Conservation (phyloP, 2,797 vertebrate species). For the Staurois parvus region DNA sequence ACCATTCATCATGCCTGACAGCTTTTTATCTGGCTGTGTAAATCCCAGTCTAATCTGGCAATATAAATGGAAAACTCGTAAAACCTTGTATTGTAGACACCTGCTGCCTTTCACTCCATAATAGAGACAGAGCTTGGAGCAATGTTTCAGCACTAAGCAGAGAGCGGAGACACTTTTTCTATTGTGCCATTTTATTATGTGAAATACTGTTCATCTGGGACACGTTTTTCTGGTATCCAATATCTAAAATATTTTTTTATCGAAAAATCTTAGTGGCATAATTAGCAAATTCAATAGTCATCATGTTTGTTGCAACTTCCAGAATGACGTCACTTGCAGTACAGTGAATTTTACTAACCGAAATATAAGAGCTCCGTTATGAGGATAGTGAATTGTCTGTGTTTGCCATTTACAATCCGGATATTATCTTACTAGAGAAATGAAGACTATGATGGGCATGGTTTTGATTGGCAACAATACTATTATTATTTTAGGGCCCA, state of each 20-base stretch:
- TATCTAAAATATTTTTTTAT: neutral
- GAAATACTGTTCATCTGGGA: slow-evolving; percentile 23
- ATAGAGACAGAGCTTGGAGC: slow-evolving; percentile 38
- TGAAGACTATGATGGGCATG: too few relatives aligned
- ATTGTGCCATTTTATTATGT: slow-evolving; percentile 30
- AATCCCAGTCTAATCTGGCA: slow-evolving; percentile 55
- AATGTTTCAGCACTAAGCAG: slow-evolving; percentile 30
- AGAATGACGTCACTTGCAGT: neutral
- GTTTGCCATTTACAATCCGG: neutral
- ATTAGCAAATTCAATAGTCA: neutral
- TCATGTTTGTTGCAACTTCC: too few relatives aligned
- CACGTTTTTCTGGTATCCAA: slow-evolving; percentile 3
- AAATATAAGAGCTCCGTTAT: neutral
- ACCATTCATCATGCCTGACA: slow-evolving; percentile 57
- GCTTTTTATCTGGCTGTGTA: slow-evolving; percentile 47
- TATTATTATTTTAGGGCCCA: too few relatives aligned
- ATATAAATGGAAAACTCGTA: slow-evolving; percentile 46
- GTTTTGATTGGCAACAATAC: too few relatives aligned
- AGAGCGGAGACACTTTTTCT: slow-evolving; percentile 19
- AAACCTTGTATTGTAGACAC: slow-evolving; percentile 29
- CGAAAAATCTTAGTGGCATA: slow-evolving; percentile 5
- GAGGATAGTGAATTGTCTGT: neutral
- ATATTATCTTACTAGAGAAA: too few relatives aligned
- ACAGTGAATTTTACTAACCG: neutral
- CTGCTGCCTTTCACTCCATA: slow-evolving; percentile 51